Percentiles rank a stretch among this genome's conserved stretches.
These are phyloP conservation scores for Erebia ligea DNA, from an alignment of 2,888 invertebrate species.

Conservation along the genomic window DNA sequence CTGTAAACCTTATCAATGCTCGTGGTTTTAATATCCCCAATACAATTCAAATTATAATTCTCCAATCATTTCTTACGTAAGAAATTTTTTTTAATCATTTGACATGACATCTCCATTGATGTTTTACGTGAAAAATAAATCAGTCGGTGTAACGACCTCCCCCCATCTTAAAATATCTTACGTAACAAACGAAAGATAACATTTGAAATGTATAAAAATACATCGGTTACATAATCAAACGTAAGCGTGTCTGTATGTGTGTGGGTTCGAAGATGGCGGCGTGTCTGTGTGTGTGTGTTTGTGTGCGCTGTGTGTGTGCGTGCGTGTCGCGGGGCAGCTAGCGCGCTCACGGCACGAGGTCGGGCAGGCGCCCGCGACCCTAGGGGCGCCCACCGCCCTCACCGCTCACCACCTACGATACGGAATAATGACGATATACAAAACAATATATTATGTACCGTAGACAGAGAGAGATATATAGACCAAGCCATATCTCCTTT, in stretches of 20 bases:
- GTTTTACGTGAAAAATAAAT: not conserved
- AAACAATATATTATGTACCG: not conserved
- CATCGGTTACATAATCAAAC: conserved; percentile 8
- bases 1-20: not conserved
- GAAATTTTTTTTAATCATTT: not conserved
- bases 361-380: conserved; percentile 84
- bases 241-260: conserved; percentile 18
- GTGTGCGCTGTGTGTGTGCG: conserved; percentile 41
- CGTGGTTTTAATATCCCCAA: not conserved
- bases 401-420: conserved; percentile 68
- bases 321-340: conserved; percentile 56
- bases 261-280: not conserved
- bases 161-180: not conserved
- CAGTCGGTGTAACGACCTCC: not conserved
- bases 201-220: not conserved
- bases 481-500: too few relatives aligned
- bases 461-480: too few relatives aligned
- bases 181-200: not conserved
- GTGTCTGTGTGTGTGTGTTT: conserved; percentile 19
- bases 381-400: conserved; percentile 77
- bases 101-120: not conserved
- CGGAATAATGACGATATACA: not conserved
- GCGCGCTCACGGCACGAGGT: conserved; percentile 82
- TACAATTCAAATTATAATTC: not conserved
- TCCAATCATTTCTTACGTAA: not conserved